Evolutionary conservation across 2,888 invertebrate genomes (phyloP), one percentile per base, ranked within the genome.

Genomic region (Acronicta leporina): DNA sequence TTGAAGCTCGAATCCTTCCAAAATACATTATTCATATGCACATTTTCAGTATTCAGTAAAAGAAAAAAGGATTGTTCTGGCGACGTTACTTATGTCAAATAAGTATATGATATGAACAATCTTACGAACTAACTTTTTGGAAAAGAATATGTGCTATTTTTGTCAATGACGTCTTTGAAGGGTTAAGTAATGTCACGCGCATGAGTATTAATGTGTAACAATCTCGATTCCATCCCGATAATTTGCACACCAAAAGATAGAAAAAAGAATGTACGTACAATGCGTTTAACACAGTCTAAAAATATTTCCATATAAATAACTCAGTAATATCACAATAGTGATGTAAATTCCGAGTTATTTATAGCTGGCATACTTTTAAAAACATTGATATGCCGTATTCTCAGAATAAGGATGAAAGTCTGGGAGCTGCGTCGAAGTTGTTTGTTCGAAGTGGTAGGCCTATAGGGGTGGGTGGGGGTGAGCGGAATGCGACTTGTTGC

Each of bases 401-500:
- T 52, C 61, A 55, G 46, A 46, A 50, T 56, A 49, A 35, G 55
- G 30, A 43, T 55, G 27, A 20, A 35, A 13, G 41, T 41, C 10
- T 52, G 9, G 27, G 14, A 13, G 47, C 14, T n/a, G 35, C 43
- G 38, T 52, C 56, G 38, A 48, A 58, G 60, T 56, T 77, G 61
- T 62, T 33, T 33, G 11, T 33, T 33, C 5, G 33, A 11, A 33
- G 30, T 61, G 65, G 69, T 78, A 84, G 84, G 84, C 83, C 81
- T 83, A 74, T 53, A 53, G 58, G 64, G 71, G 58, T 53, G 74
- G 76, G 73, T 58, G 75, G 72, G 64, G 69, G 77, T 50, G 73
- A 69, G 80, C 79, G 85, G 85, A 83, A 84, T 83, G 84, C 84
- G 82, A 91, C 88, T 91, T 92, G 92, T 92, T 92, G 92, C 92